These are phyloP conservation scores for Gymnoscopelus braueri DNA, from an alignment of 2,797 vertebrate species.

Conservation along the genomic window DNA sequence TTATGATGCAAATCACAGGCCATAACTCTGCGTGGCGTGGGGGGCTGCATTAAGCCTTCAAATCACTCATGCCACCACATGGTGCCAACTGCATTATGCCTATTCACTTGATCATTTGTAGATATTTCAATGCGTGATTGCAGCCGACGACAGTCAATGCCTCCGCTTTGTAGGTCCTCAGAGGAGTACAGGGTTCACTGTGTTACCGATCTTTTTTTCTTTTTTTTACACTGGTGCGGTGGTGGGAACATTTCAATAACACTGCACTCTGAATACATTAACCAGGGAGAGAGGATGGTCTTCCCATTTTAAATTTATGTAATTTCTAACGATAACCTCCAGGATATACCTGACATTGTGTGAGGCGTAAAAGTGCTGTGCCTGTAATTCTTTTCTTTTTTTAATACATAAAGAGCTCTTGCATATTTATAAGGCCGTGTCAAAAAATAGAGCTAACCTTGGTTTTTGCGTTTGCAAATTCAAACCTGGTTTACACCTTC, in stretches of 20 bases:
- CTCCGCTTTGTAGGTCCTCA: conserved; percentile 54
- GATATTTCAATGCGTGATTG: conserved; percentile 66
- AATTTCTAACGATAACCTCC: conserved; percentile 76
- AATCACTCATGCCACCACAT: conserved; percentile 69
- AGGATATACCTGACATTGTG: conserved; percentile 75
- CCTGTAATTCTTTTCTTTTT: conserved; percentile 65
- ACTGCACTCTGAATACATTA: conserved; percentile 67
- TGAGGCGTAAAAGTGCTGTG: conserved; percentile 73
- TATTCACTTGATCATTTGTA: conserved; percentile 61
- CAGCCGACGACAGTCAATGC: conserved; percentile 56
- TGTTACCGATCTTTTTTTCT: conserved; percentile 52
- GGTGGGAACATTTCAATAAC: conserved; percentile 69
- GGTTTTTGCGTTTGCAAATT: conserved; percentile 67
- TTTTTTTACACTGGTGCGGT: conserved; percentile 39
- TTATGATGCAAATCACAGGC: conserved; percentile 81
- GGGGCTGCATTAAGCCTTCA: conserved; percentile 76
- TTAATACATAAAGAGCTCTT: conserved; percentile 63
- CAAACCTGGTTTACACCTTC: conserved; percentile 51
- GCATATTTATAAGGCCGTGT: conserved; percentile 78
- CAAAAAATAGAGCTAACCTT: conserved; percentile 76
- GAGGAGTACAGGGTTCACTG: conserved; percentile 60
- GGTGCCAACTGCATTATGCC: conserved; percentile 62
- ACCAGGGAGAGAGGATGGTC: conserved; percentile 57
- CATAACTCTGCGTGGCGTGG: conserved; percentile 71
- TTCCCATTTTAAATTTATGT: conserved; percentile 72